Base-by-base conservation (phyloP, 2,113 vertebrate species). In the Ochotona princeps region DNA sequence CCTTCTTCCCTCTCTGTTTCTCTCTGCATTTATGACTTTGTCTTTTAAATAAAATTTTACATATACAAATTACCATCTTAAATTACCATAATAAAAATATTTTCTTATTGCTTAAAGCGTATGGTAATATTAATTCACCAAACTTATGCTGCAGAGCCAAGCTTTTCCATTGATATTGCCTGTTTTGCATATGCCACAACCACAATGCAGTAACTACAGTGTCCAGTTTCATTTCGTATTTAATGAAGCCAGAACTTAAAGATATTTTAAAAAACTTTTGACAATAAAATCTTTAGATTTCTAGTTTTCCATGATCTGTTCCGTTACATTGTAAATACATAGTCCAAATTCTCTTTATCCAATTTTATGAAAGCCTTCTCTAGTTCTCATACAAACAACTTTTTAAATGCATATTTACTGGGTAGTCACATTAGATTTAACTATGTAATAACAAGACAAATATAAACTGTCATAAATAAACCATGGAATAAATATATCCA, bases 201-300 rank as follows among this genome's bases (percentile, higher is more conserved):
- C 25, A 65, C 2, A 69, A 26, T 47, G 4, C 6, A 57, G 35
- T 61, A 21, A 81, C 51, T 67, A 79, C 4, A 66, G 25, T 57
- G 65, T 89, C 66, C 7, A 67, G 17, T 57, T 94, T 83, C 35
- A 67, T 8, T 26, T 83, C 87, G 6, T 83, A 63, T 80, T 63
- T 72, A 91, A 14, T 82, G 13, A 7, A 32, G 5, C 54, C 54
- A 92, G 28, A 66, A 89, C 14, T 76, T 94, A 86, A 26, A 44
- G 60, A 79, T 18, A 14, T 57, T 74, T 87, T 30, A 51, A 85
- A 95, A 96, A 13, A 79, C 60, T 69, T 94, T 65, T 74, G 10
- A 75, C 15, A 32, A 83, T 66, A 47, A 95, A 94, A n/a, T 76
- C 23, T 83, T 78, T 82, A 93, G 26, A 60, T 79, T 91, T 92